phyloP scores from a whole-genome alignment of 2,113 vertebrate species.

The Dolichallabes microphthalmus region DNA sequence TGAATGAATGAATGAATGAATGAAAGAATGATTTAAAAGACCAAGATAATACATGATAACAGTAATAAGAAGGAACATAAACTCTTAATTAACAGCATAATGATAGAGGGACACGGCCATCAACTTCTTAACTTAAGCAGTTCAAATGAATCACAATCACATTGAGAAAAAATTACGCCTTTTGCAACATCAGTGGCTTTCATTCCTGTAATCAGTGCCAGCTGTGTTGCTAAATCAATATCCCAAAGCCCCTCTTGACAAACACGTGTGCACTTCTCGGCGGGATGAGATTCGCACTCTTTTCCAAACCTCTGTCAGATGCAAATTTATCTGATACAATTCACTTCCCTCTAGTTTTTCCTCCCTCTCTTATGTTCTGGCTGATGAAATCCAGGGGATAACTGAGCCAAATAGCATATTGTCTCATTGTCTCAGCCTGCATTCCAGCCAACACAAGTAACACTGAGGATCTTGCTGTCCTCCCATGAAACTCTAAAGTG shows the following conservation, averaged over 20 bases:
- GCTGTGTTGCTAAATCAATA: conserved; percentile 69
- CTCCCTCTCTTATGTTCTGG: conserved; percentile 40
- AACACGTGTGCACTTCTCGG: conserved; percentile 57
- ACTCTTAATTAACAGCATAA: background rate
- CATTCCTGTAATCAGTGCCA: conserved; percentile 50
- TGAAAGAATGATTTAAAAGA: background rate
- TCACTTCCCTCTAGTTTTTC: conserved; percentile 33
- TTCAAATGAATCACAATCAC: conserved; percentile 27
- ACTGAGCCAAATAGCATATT: conserved; percentile 20
- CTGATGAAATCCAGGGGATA: conserved; percentile 52
- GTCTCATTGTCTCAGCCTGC: background rate
- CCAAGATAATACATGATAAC: background rate
- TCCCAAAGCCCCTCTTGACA: conserved; percentile 59
- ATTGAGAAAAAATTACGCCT: background rate
- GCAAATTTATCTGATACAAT: conserved; percentile 55
- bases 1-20: too few relatives aligned
- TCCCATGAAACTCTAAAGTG: conserved; percentile 36
- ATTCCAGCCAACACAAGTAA: conserved; percentile 41
- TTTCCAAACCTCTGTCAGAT: conserved; percentile 58
- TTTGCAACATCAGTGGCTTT: conserved; percentile 45
- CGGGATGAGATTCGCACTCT: conserved; percentile 46
- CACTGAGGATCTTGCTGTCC: conserved; percentile 36
- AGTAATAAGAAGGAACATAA: background rate
- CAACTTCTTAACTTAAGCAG: background rate
- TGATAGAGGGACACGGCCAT: background rate